These are phyloP conservation scores for Cacoxenus indagator DNA, from an alignment of 2,888 invertebrate genomes.

Conservation along the genomic window DNA sequence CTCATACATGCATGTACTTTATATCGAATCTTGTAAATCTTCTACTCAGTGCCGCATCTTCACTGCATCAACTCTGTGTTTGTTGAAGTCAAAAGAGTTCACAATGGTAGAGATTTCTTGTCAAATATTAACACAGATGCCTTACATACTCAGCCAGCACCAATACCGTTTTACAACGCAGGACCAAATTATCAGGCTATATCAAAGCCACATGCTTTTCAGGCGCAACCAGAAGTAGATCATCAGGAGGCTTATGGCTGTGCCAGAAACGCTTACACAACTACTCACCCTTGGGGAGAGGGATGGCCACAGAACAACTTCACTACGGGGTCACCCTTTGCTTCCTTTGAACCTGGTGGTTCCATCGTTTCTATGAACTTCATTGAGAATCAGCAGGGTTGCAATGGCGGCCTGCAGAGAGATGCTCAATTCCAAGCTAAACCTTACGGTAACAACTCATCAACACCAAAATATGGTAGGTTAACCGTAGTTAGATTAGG, in stretches of 20 bases:
- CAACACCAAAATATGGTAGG: constrained; percentile 62
- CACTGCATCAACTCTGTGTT: no score
- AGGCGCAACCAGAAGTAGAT: constrained; percentile 41
- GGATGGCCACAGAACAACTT: constrained; percentile 35
- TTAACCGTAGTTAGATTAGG: not conserved
- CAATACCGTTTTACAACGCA: no score
- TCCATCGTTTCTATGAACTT: constrained; percentile 52
- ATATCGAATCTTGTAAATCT: no score
- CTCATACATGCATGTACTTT: no score
- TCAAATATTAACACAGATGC: no score
- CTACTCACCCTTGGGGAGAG: constrained; percentile 39
- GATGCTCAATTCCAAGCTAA: constrained; percentile 77
- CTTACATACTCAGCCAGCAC: no score
- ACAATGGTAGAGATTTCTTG: no score
- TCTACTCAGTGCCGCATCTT: no score
- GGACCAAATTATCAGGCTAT: no score
- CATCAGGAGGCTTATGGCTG: constrained; percentile 34
- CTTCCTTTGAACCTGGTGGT: constrained; percentile 26
- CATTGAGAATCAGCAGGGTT: constrained; percentile 85
- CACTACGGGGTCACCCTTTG: constrained; percentile 24
- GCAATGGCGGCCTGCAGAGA: constrained; percentile 85
- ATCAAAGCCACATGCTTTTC: constrained; percentile 33
- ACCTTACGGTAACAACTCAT: constrained; percentile 70
- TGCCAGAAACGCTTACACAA: constrained; percentile 41
- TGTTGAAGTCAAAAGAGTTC: no score